phyloP scores from a whole-genome alignment of 2,113 vertebrate genomes.

The Peromyscus californicus region DNA sequence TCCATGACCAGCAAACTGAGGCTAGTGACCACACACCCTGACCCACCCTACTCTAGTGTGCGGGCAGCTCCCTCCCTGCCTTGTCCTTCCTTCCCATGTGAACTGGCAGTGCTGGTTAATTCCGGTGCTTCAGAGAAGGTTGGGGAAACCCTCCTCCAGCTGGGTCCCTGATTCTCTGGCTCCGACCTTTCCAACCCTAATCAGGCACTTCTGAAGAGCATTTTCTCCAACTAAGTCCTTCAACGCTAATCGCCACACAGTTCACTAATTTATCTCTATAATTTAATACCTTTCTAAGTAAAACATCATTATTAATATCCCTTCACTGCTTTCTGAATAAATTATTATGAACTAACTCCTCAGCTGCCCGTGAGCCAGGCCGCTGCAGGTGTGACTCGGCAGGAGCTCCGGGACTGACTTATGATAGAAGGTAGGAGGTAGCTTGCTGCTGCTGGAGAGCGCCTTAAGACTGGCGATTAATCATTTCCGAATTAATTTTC shows the following conservation, averaged over 20 bases:
- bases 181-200: neutral
- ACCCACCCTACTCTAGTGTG: neutral
- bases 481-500: neutral
- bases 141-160: neutral
- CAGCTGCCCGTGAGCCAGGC: neutral
- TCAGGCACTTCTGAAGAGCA: neutral
- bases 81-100: neutral
- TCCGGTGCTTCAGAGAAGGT: neutral
- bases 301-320: neutral
- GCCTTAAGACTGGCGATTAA: neutral
- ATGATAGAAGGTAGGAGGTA: neutral
- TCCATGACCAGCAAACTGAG: neutral
- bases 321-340: slow-evolving; percentile 39
- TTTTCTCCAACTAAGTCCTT: neutral
- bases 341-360: neutral
- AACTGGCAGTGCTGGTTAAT: neutral
- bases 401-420: neutral
- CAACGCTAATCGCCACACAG: neutral
- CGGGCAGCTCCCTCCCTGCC: neutral
- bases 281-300: slow-evolving; percentile 44
- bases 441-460: neutral
- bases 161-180: neutral
- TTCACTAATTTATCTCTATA: neutral
- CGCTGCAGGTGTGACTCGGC: neutral
- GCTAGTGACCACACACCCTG: too few species aligned